These are phyloP conservation scores for Scotopteryx bipunctaria DNA, from an alignment of 2,888 invertebrate species.

Conservation along the genomic window DNA sequence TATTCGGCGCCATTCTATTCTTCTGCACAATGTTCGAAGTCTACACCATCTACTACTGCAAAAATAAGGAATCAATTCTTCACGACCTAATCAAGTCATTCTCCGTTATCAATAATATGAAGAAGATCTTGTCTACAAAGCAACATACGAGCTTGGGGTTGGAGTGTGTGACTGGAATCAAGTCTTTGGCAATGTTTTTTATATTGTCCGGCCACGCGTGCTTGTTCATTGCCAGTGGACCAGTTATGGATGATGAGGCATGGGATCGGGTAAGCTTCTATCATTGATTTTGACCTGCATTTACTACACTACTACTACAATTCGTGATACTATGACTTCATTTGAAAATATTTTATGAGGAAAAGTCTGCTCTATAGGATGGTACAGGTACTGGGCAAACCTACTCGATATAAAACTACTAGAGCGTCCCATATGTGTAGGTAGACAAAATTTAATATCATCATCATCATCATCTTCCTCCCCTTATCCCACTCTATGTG, in stretches of 20 bases:
- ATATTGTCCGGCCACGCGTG: slow-evolving; percentile 87
- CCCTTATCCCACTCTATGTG: no score
- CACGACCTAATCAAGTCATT: slow-evolving; percentile 76
- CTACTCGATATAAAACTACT: no score
- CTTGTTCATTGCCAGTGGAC: slow-evolving; percentile 86
- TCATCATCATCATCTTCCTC: no score
- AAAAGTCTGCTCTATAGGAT: no score
- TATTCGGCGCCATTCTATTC: slow-evolving; percentile 69
- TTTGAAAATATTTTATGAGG: no score
- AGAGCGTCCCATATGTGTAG: no score
- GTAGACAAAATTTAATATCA: no score
- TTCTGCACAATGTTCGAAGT: slow-evolving; percentile 78
- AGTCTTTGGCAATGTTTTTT: slow-evolving; percentile 86
- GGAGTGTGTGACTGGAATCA: slow-evolving; percentile 86
- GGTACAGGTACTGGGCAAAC: no score
- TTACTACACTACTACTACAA: no score
- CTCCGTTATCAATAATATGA: slow-evolving; percentile 83
- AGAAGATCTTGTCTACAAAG: slow-evolving; percentile 83
- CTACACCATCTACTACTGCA: slow-evolving; percentile 58
- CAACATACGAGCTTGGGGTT: slow-evolving; percentile 83
- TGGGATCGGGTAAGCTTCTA: slow-evolving; percentile 79
- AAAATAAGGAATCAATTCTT: slow-evolving; percentile 51
- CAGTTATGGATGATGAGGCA: slow-evolving; percentile 86
- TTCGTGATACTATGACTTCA: no score
- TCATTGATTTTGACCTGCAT: background rate